Evolutionary conservation across 2,113 vertebrate species (phyloP).

Genomic region (Tetrax tetrax): DNA sequence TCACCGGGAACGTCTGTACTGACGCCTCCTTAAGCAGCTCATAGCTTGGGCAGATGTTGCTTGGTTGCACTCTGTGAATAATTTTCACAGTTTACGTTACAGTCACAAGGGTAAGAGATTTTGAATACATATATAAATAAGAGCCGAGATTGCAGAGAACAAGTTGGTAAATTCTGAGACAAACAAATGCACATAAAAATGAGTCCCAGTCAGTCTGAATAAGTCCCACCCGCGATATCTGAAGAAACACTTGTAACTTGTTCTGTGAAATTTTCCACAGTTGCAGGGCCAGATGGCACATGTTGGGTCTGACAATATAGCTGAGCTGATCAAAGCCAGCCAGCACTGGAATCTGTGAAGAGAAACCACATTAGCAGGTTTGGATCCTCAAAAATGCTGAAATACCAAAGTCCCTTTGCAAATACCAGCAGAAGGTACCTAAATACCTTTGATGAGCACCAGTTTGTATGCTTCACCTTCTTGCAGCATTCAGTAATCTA

Average conservation of each 20-base stretch:
- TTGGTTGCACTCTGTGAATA: background rate
- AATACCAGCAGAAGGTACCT: background rate
- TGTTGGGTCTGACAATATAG: background rate
- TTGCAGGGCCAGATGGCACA: background rate
- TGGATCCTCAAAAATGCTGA: background rate
- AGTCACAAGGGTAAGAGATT: background rate
- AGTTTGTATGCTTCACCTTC: background rate
- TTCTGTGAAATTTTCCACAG: background rate
- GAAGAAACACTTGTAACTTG: background rate
- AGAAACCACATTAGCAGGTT: background rate
- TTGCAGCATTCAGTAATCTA: background rate
- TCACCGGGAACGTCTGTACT: rapidly evolving
- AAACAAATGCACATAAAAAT: background rate
- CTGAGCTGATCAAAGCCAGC: background rate
- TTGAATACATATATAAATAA: background rate
- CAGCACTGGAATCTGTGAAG: background rate
- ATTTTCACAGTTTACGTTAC: background rate
- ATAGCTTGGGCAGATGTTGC: background rate
- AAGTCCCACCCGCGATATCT: background rate
- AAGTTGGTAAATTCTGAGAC: background rate
- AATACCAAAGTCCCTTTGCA: background rate
- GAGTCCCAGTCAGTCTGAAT: background rate
- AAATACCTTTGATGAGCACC: background rate
- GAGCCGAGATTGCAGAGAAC: background rate
- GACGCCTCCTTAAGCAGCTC: background rate